A percentile compares a stretch with the other conserved stretches of the same genome.
Evolutionary conservation across 2,888 invertebrate genomes (phyloP).

Genomic region (Lysandra bellargus): DNA sequence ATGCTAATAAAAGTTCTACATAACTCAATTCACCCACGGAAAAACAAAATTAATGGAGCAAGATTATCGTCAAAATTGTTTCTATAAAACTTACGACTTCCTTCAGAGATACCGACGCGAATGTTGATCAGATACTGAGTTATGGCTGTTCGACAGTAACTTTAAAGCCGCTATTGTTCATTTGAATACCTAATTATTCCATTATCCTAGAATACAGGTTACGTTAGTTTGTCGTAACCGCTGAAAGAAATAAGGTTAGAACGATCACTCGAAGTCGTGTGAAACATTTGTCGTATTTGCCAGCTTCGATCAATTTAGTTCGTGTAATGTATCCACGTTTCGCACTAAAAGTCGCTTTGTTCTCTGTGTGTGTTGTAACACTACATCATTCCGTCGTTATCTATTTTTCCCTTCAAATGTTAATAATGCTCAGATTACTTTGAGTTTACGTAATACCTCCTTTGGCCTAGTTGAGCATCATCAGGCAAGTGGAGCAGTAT

Average conservation of each 20-base stretch:
- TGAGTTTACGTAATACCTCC: slow-evolving; percentile 25
- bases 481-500: slow-evolving; percentile 11
- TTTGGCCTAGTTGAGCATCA: slow-evolving; percentile 13
- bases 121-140: not conserved
- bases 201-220: not conserved
- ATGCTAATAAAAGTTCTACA: not conserved
- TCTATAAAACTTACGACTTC: slow-evolving; percentile 12
- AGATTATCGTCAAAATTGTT: not conserved
- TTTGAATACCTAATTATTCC: slow-evolving; percentile 13
- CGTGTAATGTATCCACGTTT: slow-evolving; percentile 33
- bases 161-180: not conserved
- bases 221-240: slow-evolving; percentile 1
- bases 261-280: slow-evolving; percentile 17
- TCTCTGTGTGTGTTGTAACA: slow-evolving; percentile 29
- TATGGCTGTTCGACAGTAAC: not conserved
- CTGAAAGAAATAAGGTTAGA: slow-evolving; percentile 22
- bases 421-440: slow-evolving; percentile 25
- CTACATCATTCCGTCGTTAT: slow-evolving; percentile 32
- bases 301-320: slow-evolving; percentile 28
- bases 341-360: slow-evolving; percentile 32
- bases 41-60: slow-evolving; percentile 8
- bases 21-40: not conserved
- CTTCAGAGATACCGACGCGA: not conserved
- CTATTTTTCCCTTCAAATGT: slow-evolving; percentile 24
- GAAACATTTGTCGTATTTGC: slow-evolving; percentile 26